These are phyloP conservation scores for Parnassius glacialis DNA, from an alignment of 2,888 invertebrate genomes.

Conservation along the genomic window DNA sequence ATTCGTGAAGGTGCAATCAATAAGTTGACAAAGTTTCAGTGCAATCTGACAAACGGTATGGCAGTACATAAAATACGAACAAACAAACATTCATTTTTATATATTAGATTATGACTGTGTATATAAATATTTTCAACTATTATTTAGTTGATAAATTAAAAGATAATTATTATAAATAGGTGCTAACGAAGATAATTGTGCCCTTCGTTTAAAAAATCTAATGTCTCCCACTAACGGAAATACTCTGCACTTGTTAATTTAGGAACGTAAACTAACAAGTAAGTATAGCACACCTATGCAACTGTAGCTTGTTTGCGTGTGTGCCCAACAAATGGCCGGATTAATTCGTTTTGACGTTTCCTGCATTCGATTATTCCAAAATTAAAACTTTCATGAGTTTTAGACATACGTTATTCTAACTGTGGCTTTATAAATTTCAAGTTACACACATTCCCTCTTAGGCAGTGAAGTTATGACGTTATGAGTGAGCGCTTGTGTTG, in stretches of 20 bases:
- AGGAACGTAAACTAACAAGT: constrained; percentile 48
- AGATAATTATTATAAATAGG: background rate
- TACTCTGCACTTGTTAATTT: constrained; percentile 31
- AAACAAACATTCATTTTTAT: too few relatives aligned
- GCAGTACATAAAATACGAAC: too few relatives aligned
- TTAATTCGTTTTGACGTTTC: constrained; percentile 56
- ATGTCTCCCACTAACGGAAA: constrained; percentile 24
- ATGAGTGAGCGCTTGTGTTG: constrained; percentile 10
- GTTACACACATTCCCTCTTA: constrained; percentile 17
- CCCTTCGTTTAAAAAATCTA: constrained; percentile 10
- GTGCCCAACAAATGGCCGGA: constrained; percentile 44
- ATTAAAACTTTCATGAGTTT: constrained; percentile 26
- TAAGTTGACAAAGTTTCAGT: too few relatives aligned
- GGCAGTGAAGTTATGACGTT: constrained; percentile 16
- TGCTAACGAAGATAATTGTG: constrained; percentile 11
- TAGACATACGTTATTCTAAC: constrained; percentile 16
- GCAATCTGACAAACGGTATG: too few relatives aligned
- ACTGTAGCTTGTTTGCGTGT: constrained; percentile 32
- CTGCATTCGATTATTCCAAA: constrained; percentile 36
- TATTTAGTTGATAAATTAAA: constrained; percentile 1
- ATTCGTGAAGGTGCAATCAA: too few relatives aligned
- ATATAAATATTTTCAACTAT: background rate
- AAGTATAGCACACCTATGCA: background rate
- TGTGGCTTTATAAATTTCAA: constrained; percentile 19
- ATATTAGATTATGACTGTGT: too few relatives aligned